Conservation (phyloP, 2,113 vertebrate species). For the Porphyrio hochstetteri region DNA sequence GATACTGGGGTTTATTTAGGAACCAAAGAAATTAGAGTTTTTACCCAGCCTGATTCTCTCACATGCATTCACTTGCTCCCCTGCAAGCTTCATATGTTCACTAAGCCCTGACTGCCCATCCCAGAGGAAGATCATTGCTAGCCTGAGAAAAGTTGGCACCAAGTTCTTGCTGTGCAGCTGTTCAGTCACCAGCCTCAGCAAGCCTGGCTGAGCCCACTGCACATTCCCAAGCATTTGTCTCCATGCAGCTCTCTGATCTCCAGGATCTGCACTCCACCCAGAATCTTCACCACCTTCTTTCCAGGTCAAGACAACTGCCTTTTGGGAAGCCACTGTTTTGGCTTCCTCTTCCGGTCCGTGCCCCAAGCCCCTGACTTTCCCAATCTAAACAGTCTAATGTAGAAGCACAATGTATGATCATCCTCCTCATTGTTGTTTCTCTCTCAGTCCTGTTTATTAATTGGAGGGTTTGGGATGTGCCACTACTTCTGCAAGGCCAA, state of each 20-base stretch:
- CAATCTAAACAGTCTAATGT: neutral
- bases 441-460: neutral
- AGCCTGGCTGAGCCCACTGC: rapidly evolving
- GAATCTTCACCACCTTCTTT: neutral
- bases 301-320: neutral
- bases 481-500: too few species aligned
- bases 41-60: neutral
- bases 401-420: neutral
- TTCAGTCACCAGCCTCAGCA: neutral
- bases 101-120: neutral
- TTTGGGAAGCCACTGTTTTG: neutral
- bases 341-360: neutral
- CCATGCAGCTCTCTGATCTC: neutral
- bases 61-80: neutral
- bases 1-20: neutral
- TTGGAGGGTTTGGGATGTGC: neutral
- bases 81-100: neutral
- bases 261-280: neutral
- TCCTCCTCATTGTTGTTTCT: neutral
- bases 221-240: neutral
- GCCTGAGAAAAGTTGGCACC: neutral
- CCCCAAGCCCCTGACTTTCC: neutral
- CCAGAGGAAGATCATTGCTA: neutral
- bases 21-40: neutral
- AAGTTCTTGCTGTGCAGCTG: neutral